Percentiles rank a stretch among this genome's conserved stretches.
phyloP scores from a whole-genome alignment of 2,888 invertebrate species.

The Helicoverpa assulta region DNA sequence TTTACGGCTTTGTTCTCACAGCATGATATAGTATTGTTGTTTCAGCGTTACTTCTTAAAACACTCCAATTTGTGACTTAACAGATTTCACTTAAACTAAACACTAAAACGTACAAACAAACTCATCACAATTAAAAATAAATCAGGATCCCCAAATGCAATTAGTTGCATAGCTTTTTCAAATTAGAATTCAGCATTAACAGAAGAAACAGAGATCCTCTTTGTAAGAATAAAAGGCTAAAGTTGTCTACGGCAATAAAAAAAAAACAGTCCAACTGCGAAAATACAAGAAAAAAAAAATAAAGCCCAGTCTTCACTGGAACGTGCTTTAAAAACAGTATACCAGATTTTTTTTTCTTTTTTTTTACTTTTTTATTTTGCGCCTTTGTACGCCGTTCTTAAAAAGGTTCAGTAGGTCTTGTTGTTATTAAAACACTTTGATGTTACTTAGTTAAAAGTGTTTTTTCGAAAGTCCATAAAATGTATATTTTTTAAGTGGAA shows the following conservation, averaged over 20 bases:
- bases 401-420: slow-evolving; percentile 16
- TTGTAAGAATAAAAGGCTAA: slow-evolving; percentile 47
- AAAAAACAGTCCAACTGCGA: slow-evolving; percentile 42
- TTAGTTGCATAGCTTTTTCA: slow-evolving; percentile 50
- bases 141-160: slow-evolving; percentile 45
- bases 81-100: not conserved
- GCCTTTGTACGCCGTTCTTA: slow-evolving; percentile 36
- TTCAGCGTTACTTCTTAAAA: not conserved
- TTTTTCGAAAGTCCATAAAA: slow-evolving; percentile 1
- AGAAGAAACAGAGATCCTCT: slow-evolving; percentile 47
- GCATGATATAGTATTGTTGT: not conserved
- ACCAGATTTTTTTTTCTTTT: slow-evolving; percentile 25
- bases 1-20: too few relatives aligned
- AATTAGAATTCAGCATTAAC: slow-evolving; percentile 58
- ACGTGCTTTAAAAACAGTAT: slow-evolving; percentile 58
- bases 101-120: slow-evolving; percentile 17
- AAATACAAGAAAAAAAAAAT: slow-evolving; percentile 54
- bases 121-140: slow-evolving; percentile 32
- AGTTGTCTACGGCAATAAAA: slow-evolving; percentile 51
- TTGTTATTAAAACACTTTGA: slow-evolving; percentile 45
- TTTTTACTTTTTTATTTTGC: slow-evolving; percentile 39
- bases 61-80: not conserved
- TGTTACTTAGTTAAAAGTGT: slow-evolving; percentile 8
- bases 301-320: slow-evolving; percentile 22
- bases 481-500: slow-evolving; percentile 4